Percentiles rank a stretch among this genome's conserved stretches.
These are phyloP conservation scores for Calosoma granatense DNA, from an alignment of 1,140 invertebrate species.

Conservation along the genomic window DNA sequence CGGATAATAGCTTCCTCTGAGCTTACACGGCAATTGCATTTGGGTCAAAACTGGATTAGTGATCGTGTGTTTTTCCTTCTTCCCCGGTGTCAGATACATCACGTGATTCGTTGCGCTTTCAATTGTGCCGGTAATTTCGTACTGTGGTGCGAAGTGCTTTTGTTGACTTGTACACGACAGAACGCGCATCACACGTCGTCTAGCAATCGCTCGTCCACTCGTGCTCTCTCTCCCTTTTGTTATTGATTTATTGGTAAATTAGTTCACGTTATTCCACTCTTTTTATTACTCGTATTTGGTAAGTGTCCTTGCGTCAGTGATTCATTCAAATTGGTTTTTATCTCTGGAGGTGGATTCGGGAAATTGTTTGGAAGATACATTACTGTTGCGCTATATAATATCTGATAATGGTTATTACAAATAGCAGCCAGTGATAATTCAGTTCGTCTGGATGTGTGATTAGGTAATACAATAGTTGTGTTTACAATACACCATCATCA, in stretches of 20 bases:
- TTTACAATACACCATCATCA: too few relatives aligned
- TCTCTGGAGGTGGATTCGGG: too few relatives aligned
- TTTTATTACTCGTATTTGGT: background rate
- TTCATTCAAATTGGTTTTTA: too few relatives aligned
- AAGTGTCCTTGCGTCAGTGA: background rate
- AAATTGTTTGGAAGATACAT: too few relatives aligned
- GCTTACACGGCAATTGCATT: slow-evolving; percentile 24
- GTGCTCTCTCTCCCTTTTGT: too few relatives aligned
- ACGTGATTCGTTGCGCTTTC: background rate
- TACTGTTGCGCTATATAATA: too few relatives aligned
- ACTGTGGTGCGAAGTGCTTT: background rate
- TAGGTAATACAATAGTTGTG: too few relatives aligned
- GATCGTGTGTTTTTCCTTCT: slow-evolving; percentile 13
- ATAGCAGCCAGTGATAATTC: too few relatives aligned
- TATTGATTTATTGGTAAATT: background rate
- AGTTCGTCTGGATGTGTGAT: too few relatives aligned
- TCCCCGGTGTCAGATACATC: slow-evolving; percentile 1
- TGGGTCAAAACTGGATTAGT: slow-evolving; percentile 24
- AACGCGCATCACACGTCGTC: too few relatives aligned
- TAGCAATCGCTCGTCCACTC: too few relatives aligned
- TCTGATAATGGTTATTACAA: too few relatives aligned
- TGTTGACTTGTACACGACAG: background rate
- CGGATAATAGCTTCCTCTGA: slow-evolving; percentile 1
- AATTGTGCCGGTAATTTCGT: background rate
- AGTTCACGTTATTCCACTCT: background rate